Conservation (phyloP, 1,140 invertebrate genomes). For the Apolygus lucorum region DNA sequence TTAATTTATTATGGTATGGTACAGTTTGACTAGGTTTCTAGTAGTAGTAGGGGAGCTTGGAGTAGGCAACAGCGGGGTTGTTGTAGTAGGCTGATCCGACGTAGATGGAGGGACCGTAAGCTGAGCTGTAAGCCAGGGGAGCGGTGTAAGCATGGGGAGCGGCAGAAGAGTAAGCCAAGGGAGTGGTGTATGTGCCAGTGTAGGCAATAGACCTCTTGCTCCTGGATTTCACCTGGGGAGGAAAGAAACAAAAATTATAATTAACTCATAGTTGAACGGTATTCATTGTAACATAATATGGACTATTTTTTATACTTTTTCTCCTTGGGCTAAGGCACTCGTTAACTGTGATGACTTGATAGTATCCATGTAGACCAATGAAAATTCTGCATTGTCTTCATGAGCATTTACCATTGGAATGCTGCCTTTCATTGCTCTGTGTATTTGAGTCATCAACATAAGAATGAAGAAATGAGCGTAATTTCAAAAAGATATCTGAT, state of each 20-base stretch:
- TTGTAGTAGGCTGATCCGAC: conserved; percentile 7
- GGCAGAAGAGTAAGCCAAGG: conserved; percentile 21
- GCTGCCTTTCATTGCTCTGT: too few relatives aligned
- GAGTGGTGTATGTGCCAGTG: conserved; percentile 10
- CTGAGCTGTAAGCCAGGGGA: conserved; percentile 25
- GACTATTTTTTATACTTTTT: too few relatives aligned
- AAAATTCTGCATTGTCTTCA: too few relatives aligned
- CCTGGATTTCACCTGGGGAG: neutral
- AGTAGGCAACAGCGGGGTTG: conserved; percentile 13
- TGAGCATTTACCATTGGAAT: too few relatives aligned
- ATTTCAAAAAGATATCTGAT: too few relatives aligned
- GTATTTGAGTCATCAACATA: too few relatives aligned
- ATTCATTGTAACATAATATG: too few relatives aligned
- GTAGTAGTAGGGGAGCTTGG: neutral
- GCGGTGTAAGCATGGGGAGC: conserved; percentile 32
- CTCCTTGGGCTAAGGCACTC: too few relatives aligned
- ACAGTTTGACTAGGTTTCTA: neutral
- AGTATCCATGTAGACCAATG: too few relatives aligned
- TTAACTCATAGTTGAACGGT: neutral
- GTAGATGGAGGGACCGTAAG: too few relatives aligned
- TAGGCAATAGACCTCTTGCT: conserved; percentile 18
- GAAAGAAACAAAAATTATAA: neutral
- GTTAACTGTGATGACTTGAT: too few relatives aligned
- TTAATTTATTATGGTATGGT: neutral
- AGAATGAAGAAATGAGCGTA: too few relatives aligned